phyloP scores from a whole-genome alignment of 35 echinoderm and acorn worm species.

The Apostichopus californicus region DNA sequence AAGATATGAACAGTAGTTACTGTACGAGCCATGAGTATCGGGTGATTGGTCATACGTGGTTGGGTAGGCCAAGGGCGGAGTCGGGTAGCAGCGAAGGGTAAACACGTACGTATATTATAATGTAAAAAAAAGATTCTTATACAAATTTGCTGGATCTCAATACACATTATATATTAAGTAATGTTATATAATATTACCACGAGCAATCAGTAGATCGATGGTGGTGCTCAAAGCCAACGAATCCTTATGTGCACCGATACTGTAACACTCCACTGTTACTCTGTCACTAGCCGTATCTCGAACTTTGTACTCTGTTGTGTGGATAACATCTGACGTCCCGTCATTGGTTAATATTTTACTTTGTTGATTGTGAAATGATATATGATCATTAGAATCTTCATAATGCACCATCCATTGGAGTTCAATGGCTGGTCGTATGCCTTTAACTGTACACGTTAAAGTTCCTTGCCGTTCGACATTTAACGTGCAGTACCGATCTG shows the following conservation, averaged over 20 bases:
- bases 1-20: no score
- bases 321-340: not conserved
- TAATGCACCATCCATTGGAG: not conserved
- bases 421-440: not conserved
- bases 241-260: not conserved
- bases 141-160: no score
- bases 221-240: not conserved
- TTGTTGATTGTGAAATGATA: conserved; percentile 1
- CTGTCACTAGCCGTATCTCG: not conserved
- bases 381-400: not conserved
- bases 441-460: not conserved
- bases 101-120: no score
- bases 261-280: not conserved
- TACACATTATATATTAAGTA: no score
- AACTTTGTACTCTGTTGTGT: not conserved
- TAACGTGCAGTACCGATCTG: not conserved
- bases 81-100: no score
- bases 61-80: no score
- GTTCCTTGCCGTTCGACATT: not conserved
- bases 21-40: no score
- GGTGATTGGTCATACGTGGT: no score
- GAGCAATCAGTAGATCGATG: no score
- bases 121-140: no score
- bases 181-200: no score
- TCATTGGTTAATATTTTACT: not conserved